A percentile compares a stretch with the other conserved stretches of the same genome.
Evolutionary conservation across 2,113 vertebrate species (phyloP).

Genomic region (Psilopsiagon aymara): DNA sequence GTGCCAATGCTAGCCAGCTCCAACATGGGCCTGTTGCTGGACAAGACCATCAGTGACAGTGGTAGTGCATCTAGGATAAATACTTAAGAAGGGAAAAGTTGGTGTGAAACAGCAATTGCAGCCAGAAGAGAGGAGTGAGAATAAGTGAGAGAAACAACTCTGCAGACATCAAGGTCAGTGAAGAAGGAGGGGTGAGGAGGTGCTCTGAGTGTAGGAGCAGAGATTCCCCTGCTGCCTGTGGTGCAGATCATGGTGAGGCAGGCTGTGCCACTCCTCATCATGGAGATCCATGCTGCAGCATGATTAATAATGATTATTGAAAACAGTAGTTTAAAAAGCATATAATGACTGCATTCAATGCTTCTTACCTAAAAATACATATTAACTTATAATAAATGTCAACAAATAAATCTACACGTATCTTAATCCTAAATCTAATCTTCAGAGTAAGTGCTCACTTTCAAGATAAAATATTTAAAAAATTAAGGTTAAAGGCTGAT

Average conservation of each 20-base stretch:
- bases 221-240: accelerated
- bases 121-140: not conserved
- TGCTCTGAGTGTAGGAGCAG: accelerated
- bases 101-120: not conserved
- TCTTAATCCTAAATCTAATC: not conserved
- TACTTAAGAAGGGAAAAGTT: not conserved
- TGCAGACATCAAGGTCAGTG: not conserved
- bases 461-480: not conserved
- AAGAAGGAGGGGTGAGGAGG: not conserved
- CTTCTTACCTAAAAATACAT: not conserved
- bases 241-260: not conserved
- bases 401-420: not conserved
- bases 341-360: not conserved
- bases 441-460: not conserved
- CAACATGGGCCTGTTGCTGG: not conserved
- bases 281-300: not conserved
- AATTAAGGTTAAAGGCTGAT: not conserved
- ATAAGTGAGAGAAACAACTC: not conserved
- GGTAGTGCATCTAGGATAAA: not conserved
- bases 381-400: not conserved
- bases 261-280: not conserved
- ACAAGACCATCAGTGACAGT: accelerated
- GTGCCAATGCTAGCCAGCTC: not conserved
- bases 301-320: not conserved
- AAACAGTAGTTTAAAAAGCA: not conserved